Base-by-base conservation (phyloP, 2,113 vertebrate genomes). In the Carettochelys insculpta region DNA sequence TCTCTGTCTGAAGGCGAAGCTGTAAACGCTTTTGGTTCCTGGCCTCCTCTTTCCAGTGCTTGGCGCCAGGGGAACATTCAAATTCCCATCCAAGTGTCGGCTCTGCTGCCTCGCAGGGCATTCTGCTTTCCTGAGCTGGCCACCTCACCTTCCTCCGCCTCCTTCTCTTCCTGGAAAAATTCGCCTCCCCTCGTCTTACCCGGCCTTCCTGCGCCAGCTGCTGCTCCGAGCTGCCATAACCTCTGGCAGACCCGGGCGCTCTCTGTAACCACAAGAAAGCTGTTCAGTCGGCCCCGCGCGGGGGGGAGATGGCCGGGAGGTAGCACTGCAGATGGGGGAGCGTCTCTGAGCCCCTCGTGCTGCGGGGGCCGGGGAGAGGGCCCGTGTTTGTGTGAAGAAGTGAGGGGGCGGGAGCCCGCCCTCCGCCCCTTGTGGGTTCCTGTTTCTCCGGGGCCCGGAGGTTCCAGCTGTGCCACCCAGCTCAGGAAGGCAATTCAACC, bases 61-160 rank as follows among this genome's bases (percentile, higher is more conserved):
- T 8, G 5, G 27, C 45, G 58, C 50, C 50, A 80, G 75, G n/a
- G 53, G 45, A 77, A 50, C 38, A 25, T 68, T 68, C 34, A 78
- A 34, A 77, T 68, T 68, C 61, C 61, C n/a, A 38, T 68, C 61
- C 61, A 68, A 68, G 19, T 25, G 54, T 29, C 38, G 19, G 34
- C 38, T 68, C n/a, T 68, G 19, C n/a, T 68, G 61, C 61, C 61
- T 68, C 61, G 47, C 52, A 38, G 81, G 87, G 88, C 94, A 91
- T 94, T 96, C 79, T 92, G 90, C 89, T 78, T 83, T 87, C 93
- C 92, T 95, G 87, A 88, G 83, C 73, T 81, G 93, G 86, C 81
- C 92, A 76, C 88, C 48, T 86, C 53, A 68, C 53, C 3, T 45
- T 58, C 92, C 76, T 90, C 81, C 89, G 54, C 48, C 51, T 52